Conservation (phyloP, 1,140 invertebrate species). For the Ylistrum balloti region DNA sequence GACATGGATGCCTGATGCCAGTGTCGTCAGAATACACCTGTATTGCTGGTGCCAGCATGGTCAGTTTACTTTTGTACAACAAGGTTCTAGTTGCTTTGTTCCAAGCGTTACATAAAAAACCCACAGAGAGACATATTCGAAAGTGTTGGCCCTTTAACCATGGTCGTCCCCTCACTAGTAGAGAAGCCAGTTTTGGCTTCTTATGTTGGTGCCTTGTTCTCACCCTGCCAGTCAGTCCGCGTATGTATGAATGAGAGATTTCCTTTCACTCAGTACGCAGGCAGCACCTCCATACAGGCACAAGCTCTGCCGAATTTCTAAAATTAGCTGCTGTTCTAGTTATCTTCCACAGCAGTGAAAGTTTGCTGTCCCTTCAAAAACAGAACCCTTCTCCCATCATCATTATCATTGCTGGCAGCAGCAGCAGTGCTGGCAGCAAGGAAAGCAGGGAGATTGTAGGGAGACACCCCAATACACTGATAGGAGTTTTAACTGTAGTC, state of each 20-base stretch:
- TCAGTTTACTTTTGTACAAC: background rate
- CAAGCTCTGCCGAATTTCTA: constrained; percentile 41
- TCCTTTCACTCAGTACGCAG: constrained; percentile 44
- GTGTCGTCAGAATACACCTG: background rate
- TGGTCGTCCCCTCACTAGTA: background rate
- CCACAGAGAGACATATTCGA: constrained; percentile 27
- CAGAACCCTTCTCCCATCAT: constrained; percentile 8
- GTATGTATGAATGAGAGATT: constrained; percentile 50
- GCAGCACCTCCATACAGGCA: constrained; percentile 13
- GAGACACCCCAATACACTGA: background rate
- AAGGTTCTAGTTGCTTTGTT: background rate
- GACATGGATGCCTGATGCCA: background rate
- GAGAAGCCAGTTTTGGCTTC: constrained; percentile 11
- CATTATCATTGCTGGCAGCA: background rate
- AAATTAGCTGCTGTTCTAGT: constrained; percentile 46
- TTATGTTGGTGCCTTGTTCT: background rate
- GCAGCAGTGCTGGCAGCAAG: background rate
- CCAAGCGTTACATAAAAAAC: background rate
- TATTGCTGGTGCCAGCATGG: background rate
- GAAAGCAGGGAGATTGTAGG: background rate
- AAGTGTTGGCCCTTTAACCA: constrained; percentile 11
- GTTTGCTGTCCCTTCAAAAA: constrained; percentile 33
- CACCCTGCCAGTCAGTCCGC: background rate
- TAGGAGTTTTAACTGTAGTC: too few species aligned
- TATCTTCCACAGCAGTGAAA: constrained; percentile 31